phyloP scores from a whole-genome alignment of 2,888 invertebrate species.

The Dendrolimus pini region DNA sequence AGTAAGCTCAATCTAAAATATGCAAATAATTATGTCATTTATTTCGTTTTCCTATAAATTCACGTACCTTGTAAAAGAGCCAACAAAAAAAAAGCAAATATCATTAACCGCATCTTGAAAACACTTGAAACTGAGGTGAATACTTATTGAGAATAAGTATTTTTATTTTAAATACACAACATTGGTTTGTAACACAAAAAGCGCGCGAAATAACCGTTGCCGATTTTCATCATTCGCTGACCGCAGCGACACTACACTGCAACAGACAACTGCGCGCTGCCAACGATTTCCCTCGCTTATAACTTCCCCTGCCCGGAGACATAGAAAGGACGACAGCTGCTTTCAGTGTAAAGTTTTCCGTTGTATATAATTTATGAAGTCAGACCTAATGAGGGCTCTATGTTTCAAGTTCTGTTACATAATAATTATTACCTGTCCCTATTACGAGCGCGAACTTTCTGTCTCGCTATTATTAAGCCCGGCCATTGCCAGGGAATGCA shows the following conservation, averaged over 20 bases:
- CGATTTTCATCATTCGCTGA: constrained; percentile 4
- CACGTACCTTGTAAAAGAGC: constrained; percentile 54
- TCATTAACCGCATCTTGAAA: constrained; percentile 24
- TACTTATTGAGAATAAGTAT: neutral
- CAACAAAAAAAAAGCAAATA: constrained; percentile 32
- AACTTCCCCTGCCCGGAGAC: constrained; percentile 39
- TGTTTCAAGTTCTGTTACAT: neutral
- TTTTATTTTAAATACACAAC: neutral
- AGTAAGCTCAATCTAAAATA: too few species aligned
- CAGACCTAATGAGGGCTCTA: constrained; percentile 1
- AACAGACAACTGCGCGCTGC: constrained; percentile 46
- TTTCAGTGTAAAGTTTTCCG: constrained; percentile 47
- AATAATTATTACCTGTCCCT: neutral
- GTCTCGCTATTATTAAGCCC: too few species aligned
- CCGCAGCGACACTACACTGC: constrained; percentile 24
- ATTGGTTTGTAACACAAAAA: neutral
- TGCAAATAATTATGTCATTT: too few species aligned
- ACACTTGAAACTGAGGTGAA: constrained; percentile 5
- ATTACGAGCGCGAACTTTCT: neutral
- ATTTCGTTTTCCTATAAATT: neutral
- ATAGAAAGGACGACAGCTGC: constrained; percentile 53
- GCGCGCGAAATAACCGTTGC: constrained; percentile 7
- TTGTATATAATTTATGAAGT: constrained; percentile 26
- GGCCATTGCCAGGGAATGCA: too few species aligned
- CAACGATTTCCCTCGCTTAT: constrained; percentile 52